Conservation (phyloP, 2,797 vertebrate species). For the Ctenochaetus hawaiiensis region DNA sequence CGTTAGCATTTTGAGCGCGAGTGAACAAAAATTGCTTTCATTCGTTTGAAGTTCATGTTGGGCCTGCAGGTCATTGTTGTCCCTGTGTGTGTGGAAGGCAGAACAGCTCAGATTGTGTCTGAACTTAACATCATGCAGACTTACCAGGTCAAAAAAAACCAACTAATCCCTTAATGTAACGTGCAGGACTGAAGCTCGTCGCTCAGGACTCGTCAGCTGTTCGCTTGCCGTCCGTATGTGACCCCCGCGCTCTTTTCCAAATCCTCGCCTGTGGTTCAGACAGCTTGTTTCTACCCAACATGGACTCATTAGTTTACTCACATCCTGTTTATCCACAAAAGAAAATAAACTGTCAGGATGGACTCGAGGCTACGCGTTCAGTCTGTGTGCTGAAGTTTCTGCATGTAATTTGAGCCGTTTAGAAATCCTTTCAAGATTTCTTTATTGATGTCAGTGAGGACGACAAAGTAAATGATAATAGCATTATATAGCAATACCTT, state of each 20-base stretch:
- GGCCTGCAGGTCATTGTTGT: conserved; percentile 10
- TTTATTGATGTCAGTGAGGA: too few relatives aligned
- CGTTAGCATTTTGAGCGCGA: conserved; percentile 6
- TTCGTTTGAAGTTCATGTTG: background rate
- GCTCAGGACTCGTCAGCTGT: conserved; percentile 32
- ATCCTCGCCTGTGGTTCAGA: conserved; percentile 10
- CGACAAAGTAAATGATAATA: too few relatives aligned
- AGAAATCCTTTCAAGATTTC: too few relatives aligned
- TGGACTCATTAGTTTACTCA: conserved; percentile 17
- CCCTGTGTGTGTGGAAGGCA: background rate
- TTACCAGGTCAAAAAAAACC: conserved; percentile 23
- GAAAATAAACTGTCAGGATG: background rate
- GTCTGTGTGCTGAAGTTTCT: too few relatives aligned
- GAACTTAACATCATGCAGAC: conserved; percentile 1
- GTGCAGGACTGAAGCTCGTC: background rate
- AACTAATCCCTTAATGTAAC: conserved; percentile 33
- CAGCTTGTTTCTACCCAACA: background rate
- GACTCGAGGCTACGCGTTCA: background rate
- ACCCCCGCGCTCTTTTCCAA: background rate
- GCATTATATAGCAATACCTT: too few relatives aligned
- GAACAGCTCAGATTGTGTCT: conserved; percentile 6
- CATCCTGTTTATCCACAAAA: conserved; percentile 51
- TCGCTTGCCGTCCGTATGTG: background rate
- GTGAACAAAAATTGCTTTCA: conserved; percentile 7
- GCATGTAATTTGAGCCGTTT: too few relatives aligned